phyloP scores from a whole-genome alignment of 2,113 vertebrate genomes.

The Gallinago jamesoni region DNA sequence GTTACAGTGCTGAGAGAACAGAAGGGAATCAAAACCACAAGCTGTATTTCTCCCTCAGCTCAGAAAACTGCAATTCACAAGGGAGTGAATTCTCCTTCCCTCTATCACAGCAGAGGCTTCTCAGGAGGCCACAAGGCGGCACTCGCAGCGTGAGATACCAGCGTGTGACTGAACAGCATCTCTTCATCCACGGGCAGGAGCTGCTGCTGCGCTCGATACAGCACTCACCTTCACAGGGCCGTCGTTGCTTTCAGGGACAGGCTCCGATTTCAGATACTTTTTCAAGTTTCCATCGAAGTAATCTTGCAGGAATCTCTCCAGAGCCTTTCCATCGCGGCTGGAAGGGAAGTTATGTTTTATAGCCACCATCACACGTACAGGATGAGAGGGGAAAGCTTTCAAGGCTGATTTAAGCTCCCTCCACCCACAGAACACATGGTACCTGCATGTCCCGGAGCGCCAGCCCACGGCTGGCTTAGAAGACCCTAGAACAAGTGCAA shows the following conservation, averaged over 20 bases:
- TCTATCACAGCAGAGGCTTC: neutral
- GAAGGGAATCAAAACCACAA: neutral
- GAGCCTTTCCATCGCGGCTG: slow-evolving; percentile 93
- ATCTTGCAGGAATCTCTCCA: slow-evolving; percentile 91
- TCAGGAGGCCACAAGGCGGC: neutral
- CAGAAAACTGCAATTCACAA: neutral
- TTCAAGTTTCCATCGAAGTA: slow-evolving; percentile 93
- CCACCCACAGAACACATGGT: slow-evolving; percentile 40
- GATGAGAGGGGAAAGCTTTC: neutral
- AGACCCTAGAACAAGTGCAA: neutral
- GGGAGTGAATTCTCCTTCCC: neutral
- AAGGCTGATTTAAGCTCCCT: slow-evolving; percentile 19
- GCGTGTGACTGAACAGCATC: neutral
- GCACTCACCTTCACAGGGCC: slow-evolving; percentile 92
- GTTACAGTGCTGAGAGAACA: neutral
- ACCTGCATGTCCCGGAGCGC: neutral
- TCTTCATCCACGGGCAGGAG: neutral
- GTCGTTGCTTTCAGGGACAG: slow-evolving; percentile 90
- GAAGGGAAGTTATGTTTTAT: neutral
- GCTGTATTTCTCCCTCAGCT: neutral
- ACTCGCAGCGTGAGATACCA: rapidly evolving
- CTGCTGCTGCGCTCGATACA: neutral
- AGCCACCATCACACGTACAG: neutral
- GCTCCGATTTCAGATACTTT: slow-evolving; percentile 94
- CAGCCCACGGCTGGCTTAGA: neutral